Conservation (phyloP, 2,888 invertebrate species). For the Rhingia campestris region DNA sequence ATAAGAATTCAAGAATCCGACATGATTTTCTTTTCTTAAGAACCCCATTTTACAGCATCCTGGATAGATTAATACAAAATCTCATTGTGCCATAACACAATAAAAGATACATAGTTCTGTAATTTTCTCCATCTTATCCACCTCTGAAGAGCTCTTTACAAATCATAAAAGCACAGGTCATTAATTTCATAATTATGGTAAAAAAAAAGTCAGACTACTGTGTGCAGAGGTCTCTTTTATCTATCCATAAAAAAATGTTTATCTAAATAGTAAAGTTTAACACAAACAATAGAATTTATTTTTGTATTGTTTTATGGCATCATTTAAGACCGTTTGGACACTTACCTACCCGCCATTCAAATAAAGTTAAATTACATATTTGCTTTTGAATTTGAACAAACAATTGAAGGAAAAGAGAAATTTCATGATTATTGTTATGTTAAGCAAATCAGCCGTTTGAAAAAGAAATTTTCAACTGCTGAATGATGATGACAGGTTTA, state of each 20-base stretch:
- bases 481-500: background rate
- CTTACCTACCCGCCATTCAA: background rate
- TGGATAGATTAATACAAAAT: background rate
- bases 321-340: constrained; percentile 1
- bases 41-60: constrained; percentile 22
- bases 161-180: constrained; percentile 40
- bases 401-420: constrained; percentile 31
- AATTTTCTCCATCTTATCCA: constrained; percentile 2
- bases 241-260: constrained; percentile 5
- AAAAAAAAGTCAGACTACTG: background rate
- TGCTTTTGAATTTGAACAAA: constrained; percentile 20
- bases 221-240: background rate
- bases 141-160: constrained; percentile 13
- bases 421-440: background rate
- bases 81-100: background rate
- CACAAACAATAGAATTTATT: constrained; percentile 6
- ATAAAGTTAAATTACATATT: constrained; percentile 2
- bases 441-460: constrained; percentile 1
- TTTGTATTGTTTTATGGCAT: constrained; percentile 6
- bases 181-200: constrained; percentile 47
- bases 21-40: too few relatives aligned
- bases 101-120: background rate
- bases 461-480: constrained; percentile 9
- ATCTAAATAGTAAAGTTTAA: constrained; percentile 13
- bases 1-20: too few relatives aligned